phyloP scores from a whole-genome alignment of 2,797 vertebrate species.

The Sebastes matsubarae region DNA sequence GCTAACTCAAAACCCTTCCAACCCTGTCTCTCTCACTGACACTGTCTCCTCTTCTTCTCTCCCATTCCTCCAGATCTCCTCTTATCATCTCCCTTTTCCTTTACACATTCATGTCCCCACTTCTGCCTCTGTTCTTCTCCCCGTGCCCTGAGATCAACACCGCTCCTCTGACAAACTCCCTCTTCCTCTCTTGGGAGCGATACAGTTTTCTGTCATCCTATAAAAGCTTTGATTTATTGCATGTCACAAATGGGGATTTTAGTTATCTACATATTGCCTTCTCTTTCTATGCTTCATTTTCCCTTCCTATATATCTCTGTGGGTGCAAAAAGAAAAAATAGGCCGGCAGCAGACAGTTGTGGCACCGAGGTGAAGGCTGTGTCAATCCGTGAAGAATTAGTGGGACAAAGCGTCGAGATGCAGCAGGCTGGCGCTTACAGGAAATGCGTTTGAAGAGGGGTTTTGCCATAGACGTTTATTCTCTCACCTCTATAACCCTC shows the following conservation, averaged over 20 bases:
- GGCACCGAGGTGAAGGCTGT: constrained; percentile 45
- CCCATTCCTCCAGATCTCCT: constrained; percentile 31
- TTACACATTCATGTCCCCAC: constrained; percentile 31
- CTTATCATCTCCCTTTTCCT: constrained; percentile 35
- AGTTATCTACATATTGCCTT: constrained; percentile 51
- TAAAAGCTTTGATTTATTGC: constrained; percentile 71
- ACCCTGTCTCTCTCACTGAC: constrained; percentile 9
- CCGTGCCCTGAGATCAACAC: constrained; percentile 41
- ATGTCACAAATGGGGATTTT: constrained; percentile 57
- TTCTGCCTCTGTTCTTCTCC: constrained; percentile 21
- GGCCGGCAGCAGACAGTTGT: constrained; percentile 17
- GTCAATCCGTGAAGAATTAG: constrained; percentile 59
- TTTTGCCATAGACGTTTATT: constrained; percentile 38
- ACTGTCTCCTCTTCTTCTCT: not conserved
- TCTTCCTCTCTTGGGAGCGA: constrained; percentile 35
- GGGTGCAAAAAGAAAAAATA: constrained; percentile 28
- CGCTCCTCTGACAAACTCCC: constrained; percentile 33
- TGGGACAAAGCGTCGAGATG: constrained; percentile 49
- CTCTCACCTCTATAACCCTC: constrained; percentile 51
- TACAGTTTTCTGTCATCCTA: constrained; percentile 56
- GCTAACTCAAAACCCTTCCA: constrained; percentile 22
- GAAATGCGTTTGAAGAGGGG: constrained; percentile 41
- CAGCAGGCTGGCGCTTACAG: constrained; percentile 36
- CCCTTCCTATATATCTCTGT: constrained; percentile 19
- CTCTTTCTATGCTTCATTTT: constrained; percentile 16